Evolutionary conservation across 2,797 vertebrate species (phyloP).

Genomic region (Apogon talboti): DNA sequence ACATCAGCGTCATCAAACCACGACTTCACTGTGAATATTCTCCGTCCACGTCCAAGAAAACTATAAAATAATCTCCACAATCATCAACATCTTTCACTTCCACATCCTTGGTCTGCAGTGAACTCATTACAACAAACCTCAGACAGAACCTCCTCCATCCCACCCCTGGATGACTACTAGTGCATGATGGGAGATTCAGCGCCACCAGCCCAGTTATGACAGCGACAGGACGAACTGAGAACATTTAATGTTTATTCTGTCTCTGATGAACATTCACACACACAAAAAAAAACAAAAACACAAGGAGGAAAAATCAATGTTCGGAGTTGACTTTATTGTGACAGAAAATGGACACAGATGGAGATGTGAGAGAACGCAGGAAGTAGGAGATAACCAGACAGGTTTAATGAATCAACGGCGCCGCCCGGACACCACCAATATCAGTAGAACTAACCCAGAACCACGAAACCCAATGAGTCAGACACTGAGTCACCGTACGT

Average conservation of each 20-base stretch:
- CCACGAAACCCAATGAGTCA: too few relatives aligned
- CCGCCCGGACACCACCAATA: too few relatives aligned
- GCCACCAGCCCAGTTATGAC: constrained; percentile 3
- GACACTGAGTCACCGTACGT: too few relatives aligned
- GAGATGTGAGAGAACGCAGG: constrained; percentile 34
- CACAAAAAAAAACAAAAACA: constrained; percentile 34
- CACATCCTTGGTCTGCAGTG: constrained; percentile 7
- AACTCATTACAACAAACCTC: constrained; percentile 15
- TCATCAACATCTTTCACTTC: not conserved
- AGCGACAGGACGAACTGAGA: constrained; percentile 34
- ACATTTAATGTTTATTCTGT: constrained; percentile 77
- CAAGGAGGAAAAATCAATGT: constrained; percentile 77
- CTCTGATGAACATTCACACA: constrained; percentile 78
- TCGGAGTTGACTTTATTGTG: constrained; percentile 72
- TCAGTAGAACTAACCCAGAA: too few relatives aligned
- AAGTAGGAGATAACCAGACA: constrained; percentile 59
- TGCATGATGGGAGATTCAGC: too few relatives aligned
- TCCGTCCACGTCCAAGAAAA: too few relatives aligned
- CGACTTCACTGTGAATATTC: too few relatives aligned
- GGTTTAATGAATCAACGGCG: too few relatives aligned
- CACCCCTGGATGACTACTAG: not conserved
- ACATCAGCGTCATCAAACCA: too few relatives aligned
- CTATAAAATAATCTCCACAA: constrained; percentile 9
- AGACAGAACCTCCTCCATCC: not conserved
- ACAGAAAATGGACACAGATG: constrained; percentile 78